Evolutionary conservation across 1,140 invertebrate genomes (phyloP).

Genomic region (Drosophila nigromelanica): DNA sequence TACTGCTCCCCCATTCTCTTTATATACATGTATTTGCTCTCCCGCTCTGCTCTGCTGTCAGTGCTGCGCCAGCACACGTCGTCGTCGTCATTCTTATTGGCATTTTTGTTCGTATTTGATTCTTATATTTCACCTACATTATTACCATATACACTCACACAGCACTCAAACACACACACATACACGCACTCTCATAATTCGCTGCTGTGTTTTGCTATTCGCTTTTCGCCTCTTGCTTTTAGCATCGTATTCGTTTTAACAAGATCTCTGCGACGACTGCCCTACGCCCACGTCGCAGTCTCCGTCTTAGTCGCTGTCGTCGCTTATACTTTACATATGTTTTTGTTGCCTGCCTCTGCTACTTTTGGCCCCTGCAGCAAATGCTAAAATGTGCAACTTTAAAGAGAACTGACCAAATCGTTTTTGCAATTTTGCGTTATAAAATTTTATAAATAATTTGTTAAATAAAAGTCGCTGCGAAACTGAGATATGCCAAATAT

Average conservation of each 20-base stretch:
- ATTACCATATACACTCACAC: conserved; percentile 52
- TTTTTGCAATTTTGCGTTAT: conserved; percentile 11
- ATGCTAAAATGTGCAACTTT: conserved; percentile 36
- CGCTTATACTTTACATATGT: conserved; percentile 36
- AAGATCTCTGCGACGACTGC: conserved; percentile 50
- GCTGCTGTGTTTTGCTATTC: conserved; percentile 54
- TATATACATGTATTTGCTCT: neutral
- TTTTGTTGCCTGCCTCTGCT: neutral
- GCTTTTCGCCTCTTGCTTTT: conserved; percentile 51
- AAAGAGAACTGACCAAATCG: conserved; percentile 22
- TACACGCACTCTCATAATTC: conserved; percentile 36
- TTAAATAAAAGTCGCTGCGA: conserved; percentile 24
- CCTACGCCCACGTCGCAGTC: conserved; percentile 37
- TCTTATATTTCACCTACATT: conserved; percentile 69
- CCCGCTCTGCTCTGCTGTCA: conserved; percentile 23
- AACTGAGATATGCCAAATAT: conserved; percentile 23
- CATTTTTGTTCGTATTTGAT: conserved; percentile 50
- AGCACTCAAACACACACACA: conserved; percentile 10
- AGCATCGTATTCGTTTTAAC: conserved; percentile 52
- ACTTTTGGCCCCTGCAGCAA: conserved; percentile 7
- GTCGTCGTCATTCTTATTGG: conserved; percentile 55
- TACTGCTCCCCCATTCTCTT: conserved; percentile 16
- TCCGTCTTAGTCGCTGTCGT: conserved; percentile 38
- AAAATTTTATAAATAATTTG: conserved; percentile 29
- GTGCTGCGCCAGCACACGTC: conserved; percentile 30